Conservation (phyloP, 2,797 vertebrate species). For the Macropus fuliginosus region DNA sequence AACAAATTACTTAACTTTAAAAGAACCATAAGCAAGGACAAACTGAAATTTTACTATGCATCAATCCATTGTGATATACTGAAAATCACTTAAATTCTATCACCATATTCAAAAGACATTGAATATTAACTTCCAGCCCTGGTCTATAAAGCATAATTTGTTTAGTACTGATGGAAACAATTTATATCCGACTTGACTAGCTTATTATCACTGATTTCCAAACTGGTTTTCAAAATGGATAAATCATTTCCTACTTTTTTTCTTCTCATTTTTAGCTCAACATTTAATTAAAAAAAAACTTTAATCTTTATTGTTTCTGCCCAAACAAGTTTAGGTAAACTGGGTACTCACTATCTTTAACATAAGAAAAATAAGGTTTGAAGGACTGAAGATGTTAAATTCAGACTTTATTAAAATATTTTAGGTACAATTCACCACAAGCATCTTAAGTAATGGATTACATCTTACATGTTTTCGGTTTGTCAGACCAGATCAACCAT, state of each 20-base stretch:
- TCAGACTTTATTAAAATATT: constrained; percentile 53
- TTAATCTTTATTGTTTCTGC: constrained; percentile 50
- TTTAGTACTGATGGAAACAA: constrained; percentile 32
- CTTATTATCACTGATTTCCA: constrained; percentile 38
- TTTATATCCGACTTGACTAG: constrained; percentile 32
- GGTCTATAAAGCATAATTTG: constrained; percentile 49
- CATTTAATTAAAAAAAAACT: constrained; percentile 48
- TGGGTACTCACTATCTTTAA: constrained; percentile 11
- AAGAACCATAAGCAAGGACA: constrained; percentile 61
- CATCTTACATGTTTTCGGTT: constrained; percentile 30
- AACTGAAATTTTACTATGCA: constrained; percentile 26
- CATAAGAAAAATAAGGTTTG: constrained; percentile 50
- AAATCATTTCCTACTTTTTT: constrained; percentile 55
- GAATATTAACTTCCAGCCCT: constrained; percentile 56
- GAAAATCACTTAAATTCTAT: constrained; percentile 57
- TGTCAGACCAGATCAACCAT: constrained; percentile 42
- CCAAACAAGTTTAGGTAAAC: constrained; percentile 10
- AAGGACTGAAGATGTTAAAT: not conserved
- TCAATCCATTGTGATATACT: constrained; percentile 57
- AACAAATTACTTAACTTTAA: constrained; percentile 55
- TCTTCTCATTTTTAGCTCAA: constrained; percentile 18
- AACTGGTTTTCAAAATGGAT: constrained; percentile 42
- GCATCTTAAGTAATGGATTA: constrained; percentile 15
- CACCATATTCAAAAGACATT: constrained; percentile 59
- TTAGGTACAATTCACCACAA: constrained; percentile 31